These are phyloP conservation scores for Conger conger DNA, from an alignment of 2,113 vertebrate species.

Conservation along the genomic window DNA sequence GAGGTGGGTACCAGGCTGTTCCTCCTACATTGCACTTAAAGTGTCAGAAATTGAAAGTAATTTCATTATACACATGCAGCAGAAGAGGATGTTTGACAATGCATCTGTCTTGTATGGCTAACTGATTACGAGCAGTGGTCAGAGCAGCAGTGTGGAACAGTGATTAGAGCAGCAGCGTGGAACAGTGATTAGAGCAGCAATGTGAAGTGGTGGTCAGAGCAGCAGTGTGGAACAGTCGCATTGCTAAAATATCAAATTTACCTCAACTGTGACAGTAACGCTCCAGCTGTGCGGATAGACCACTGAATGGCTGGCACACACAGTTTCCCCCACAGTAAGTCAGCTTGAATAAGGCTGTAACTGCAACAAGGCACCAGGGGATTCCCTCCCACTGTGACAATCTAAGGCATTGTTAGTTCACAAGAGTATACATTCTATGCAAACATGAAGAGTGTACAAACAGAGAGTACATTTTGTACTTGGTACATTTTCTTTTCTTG, in stretches of 20 bases:
- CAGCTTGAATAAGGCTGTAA: neutral
- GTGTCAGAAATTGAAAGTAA: too few species aligned
- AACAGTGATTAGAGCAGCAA: neutral
- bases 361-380: neutral
- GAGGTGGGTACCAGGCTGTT: too few species aligned
- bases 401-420: too few species aligned
- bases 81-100: too few species aligned
- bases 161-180: too few species aligned
- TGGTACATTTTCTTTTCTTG: neutral
- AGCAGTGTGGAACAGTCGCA: neutral
- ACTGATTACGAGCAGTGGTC: neutral
- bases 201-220: too few species aligned
- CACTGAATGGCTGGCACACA: neutral
- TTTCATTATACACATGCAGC: too few species aligned
- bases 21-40: too few species aligned
- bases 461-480: neutral
- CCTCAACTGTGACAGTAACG: neutral
- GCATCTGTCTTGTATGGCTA: too few species aligned
- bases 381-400: too few species aligned
- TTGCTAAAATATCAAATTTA: neutral
- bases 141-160: neutral
- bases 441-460: neutral
- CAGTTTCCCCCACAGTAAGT: neutral
- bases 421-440: too few species aligned
- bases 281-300: neutral